Evolutionary conservation across 2,113 vertebrate genomes (phyloP), one percentile per base, ranked within the genome.

Genomic region (Xiphophorus couchianus): DNA sequence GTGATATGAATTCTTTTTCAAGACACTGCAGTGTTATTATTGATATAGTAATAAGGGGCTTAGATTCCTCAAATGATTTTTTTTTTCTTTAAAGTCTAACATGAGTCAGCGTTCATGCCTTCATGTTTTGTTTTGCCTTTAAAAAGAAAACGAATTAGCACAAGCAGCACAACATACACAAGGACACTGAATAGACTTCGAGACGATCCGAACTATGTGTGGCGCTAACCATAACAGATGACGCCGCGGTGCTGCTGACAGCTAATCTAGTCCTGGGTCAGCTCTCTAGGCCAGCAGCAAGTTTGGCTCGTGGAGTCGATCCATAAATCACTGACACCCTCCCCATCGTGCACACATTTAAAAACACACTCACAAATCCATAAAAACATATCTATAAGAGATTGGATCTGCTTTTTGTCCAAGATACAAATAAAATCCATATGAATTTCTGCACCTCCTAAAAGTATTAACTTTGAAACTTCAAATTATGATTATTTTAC

Each of bases 251-350:
- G 86, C 19, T n/a, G 54, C 71, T 80, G 89, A 90, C 89, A 88
- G 88, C 77, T 90, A 90, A 89, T 89, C 82, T 74, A 69, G 73
- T 83, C 71, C 82, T 31, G 60, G 90, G 87, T 89, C 86, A 90
- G 72, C 77, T 74, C 80, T 80, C 75, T 79, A 80, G 84, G 66
- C 84, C 78, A 78, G 78, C 84, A 80, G 73, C 75, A 83, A 87
- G 84, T 86, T 88, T 88, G 82, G 85, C 85, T 84, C 70, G 60
- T 42, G 75, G 78, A 82, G 39, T 35, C 65, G 71, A 78, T 85
- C 80, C 62, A 89, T 91, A 90, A 92, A 91, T 91, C 89, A 92
- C 71, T 72, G 61, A 48, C 44, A 0, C 62, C 27, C 62, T 31
- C 51, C 42, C 39, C 10, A 44, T 31, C 27, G 15, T 51, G n/a